Conservation (phyloP, 2,113 vertebrate genomes). For the Opisthocomus hoazin region DNA sequence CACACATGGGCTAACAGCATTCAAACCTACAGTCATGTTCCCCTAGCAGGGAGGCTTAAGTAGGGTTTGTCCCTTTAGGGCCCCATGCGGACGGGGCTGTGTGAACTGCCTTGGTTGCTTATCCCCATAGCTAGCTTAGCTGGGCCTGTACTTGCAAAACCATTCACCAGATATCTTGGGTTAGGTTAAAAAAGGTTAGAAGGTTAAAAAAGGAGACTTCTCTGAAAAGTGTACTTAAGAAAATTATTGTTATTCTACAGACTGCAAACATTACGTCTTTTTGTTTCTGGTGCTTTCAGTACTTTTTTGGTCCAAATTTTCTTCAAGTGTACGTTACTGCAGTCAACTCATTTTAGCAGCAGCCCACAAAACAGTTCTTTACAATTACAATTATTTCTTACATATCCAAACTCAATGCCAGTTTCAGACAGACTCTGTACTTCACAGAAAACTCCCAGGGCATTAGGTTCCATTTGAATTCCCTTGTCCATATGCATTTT, state of each 20-base stretch:
- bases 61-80: background rate
- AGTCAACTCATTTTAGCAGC: background rate
- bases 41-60: background rate
- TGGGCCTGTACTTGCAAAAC: background rate
- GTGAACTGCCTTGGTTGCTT: background rate
- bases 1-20: background rate
- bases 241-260: background rate
- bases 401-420: background rate
- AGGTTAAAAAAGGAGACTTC: background rate
- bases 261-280: background rate
- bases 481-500: background rate
- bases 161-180: background rate
- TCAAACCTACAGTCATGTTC: accelerated
- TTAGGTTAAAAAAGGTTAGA: background rate
- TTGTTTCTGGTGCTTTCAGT: background rate
- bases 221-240: background rate
- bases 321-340: background rate
- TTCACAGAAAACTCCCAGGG: background rate
- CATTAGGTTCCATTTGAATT: background rate
- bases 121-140: background rate
- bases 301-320: background rate
- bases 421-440: background rate
- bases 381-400: background rate
- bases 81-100: background rate
- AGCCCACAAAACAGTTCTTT: background rate